Evolutionary conservation across 2,888 invertebrate genomes (phyloP).

Genomic region (Temnothorax unifasciatus): DNA sequence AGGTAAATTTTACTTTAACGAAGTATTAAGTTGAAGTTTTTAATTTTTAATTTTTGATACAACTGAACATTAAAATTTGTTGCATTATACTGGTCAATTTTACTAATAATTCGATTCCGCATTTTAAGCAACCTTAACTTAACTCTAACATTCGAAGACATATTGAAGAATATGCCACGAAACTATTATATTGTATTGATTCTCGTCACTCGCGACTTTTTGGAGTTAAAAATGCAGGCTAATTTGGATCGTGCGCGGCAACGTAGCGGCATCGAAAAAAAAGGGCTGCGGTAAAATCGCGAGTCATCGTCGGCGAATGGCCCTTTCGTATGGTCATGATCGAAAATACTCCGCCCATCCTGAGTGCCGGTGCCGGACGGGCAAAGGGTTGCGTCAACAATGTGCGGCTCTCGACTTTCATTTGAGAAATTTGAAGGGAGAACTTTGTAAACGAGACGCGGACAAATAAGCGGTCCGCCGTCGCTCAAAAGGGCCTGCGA

Average conservation of each 20-base stretch:
- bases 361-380: constrained; percentile 22
- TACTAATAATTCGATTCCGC: background rate
- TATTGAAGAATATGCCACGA: background rate
- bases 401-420: constrained; percentile 53
- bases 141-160: background rate
- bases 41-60: background rate
- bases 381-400: constrained; percentile 64
- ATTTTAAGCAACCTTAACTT: background rate
- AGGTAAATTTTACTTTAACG: background rate
- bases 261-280: constrained; percentile 35
- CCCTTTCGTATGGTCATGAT: constrained; percentile 53
- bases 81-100: background rate
- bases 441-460: constrained; percentile 56
- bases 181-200: constrained; percentile 26
- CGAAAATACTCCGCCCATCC: constrained; percentile 59
- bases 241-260: constrained; percentile 41
- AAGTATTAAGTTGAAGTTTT: background rate
- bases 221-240: constrained; percentile 36
- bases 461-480: constrained; percentile 41
- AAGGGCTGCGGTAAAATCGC: constrained; percentile 49
- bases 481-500: background rate
- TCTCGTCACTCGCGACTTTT: constrained; percentile 20
- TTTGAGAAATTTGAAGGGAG: constrained; percentile 42
- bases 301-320: constrained; percentile 56
- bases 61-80: background rate